Conservation (phyloP, 2,797 vertebrate species). For the Propithecus perrieri region DNA sequence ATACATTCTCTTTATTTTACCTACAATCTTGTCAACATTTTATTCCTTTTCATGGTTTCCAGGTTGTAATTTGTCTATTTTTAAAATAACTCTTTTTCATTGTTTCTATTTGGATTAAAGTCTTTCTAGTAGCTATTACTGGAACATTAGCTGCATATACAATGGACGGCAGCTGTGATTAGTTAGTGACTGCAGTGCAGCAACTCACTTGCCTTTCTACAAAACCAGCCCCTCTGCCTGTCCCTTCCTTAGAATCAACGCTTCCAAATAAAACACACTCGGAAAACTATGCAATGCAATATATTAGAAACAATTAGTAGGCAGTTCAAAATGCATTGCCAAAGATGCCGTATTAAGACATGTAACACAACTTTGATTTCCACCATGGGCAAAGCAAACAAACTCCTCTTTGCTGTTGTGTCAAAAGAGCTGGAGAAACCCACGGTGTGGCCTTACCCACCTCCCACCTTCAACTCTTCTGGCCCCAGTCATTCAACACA, state of each 20-base stretch:
- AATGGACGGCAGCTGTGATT: neutral
- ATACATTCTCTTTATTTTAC: neutral
- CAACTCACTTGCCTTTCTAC: neutral
- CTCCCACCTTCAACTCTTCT: neutral
- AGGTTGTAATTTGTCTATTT: neutral
- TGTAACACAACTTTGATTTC: neutral
- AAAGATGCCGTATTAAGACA: neutral
- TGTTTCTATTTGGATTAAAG: neutral
- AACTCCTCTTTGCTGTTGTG: neutral
- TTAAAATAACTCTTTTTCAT: neutral
- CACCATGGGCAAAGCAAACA: neutral
- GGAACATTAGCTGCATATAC: neutral
- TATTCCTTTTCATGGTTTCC: neutral
- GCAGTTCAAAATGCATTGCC: neutral
- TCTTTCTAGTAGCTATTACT: neutral
- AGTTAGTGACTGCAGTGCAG: neutral
- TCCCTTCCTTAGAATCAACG: neutral
- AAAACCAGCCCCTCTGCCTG: neutral
- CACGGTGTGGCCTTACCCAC: neutral
- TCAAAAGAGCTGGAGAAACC: neutral
- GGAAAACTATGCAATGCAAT: neutral
- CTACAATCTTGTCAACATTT: neutral
- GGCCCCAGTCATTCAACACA: neutral
- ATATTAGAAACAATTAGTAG: neutral
- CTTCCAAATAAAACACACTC: neutral